A percentile compares a stretch with the other conserved stretches of the same genome.
Evolutionary conservation across 2,888 invertebrate genomes (phyloP).

Genomic region (Drymonia ruficornis): DNA sequence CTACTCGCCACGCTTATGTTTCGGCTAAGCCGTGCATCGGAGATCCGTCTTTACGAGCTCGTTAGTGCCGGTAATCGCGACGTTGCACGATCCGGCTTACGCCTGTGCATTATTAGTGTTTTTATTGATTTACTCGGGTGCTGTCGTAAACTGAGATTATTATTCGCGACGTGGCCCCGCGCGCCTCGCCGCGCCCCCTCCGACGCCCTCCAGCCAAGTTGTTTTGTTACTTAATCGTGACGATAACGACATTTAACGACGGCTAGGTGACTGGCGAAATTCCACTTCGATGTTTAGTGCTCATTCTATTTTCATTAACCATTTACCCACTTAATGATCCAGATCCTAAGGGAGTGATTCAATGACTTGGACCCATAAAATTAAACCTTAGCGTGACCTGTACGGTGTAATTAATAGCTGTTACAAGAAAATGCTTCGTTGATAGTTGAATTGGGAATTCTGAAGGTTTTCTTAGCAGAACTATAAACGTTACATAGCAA

Average conservation of each 20-base stretch:
- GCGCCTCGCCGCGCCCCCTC: conserved; percentile 48
- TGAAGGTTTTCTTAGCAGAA: neutral
- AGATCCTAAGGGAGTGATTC: conserved; percentile 80
- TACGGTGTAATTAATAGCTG: conserved; percentile 59
- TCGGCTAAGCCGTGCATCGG: conserved; percentile 77
- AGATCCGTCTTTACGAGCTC: conserved; percentile 83
- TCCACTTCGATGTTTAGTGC: conserved; percentile 84
- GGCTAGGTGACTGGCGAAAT: conserved; percentile 84
- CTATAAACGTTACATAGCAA: too few relatives aligned
- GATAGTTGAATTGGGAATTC: conserved; percentile 17
- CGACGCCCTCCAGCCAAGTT: conserved; percentile 67
- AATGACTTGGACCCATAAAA: conserved; percentile 78
- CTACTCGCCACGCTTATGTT: conserved; percentile 59
- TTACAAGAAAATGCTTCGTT: conserved; percentile 44
- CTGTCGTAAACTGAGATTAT: conserved; percentile 84
- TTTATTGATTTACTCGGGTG: conserved; percentile 85
- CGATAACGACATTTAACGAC: conserved; percentile 84
- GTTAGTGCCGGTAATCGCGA: conserved; percentile 82
- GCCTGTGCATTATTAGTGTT: conserved; percentile 85
- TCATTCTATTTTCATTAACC: conserved; percentile 85
- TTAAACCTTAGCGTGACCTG: conserved; percentile 79
- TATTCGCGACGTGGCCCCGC: conserved; percentile 75
- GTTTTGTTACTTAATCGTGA: conserved; percentile 84
- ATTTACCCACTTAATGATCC: conserved; percentile 84
- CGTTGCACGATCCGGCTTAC: conserved; percentile 81